Percentiles rank a stretch among this genome's conserved stretches.
Evolutionary conservation across 2,113 vertebrate genomes (phyloP).

Genomic region (Heterotis niloticus): DNA sequence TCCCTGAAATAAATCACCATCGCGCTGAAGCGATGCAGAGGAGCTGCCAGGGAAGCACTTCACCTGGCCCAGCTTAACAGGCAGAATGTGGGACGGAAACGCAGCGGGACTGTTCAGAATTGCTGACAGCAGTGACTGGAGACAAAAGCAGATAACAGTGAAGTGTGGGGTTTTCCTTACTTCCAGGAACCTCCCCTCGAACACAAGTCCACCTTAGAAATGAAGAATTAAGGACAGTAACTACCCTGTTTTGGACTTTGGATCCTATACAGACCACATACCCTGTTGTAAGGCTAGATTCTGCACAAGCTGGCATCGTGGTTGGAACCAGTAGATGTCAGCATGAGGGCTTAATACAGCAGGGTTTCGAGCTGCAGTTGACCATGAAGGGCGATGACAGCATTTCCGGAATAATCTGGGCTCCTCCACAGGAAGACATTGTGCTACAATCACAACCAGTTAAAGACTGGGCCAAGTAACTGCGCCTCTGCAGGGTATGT

Average conservation of each 20-base stretch:
- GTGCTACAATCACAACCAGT: neutral
- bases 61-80: neutral
- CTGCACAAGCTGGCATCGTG: no score
- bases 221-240: neutral
- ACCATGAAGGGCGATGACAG: constrained; percentile 12
- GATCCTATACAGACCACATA: neutral
- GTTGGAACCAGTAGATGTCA: constrained; percentile 9
- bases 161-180: neutral
- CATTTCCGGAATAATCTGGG: constrained; percentile 14
- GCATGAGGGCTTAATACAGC: constrained; percentile 9
- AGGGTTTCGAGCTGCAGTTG: neutral
- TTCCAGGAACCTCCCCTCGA: neutral
- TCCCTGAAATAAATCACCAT: no score
- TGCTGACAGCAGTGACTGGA: neutral
- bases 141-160: no score
- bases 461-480: constrained; percentile 5
- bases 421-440: neutral
- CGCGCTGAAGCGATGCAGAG: neutral
- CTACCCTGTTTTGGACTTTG: neutral
- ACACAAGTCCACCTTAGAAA: neutral
- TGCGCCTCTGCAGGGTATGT: constrained; percentile 1
- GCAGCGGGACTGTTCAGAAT: neutral
- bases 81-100: neutral
- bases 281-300: no score
- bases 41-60: neutral